Evolutionary conservation across 2,113 vertebrate species (phyloP).

Genomic region (Neoarius graeffei): DNA sequence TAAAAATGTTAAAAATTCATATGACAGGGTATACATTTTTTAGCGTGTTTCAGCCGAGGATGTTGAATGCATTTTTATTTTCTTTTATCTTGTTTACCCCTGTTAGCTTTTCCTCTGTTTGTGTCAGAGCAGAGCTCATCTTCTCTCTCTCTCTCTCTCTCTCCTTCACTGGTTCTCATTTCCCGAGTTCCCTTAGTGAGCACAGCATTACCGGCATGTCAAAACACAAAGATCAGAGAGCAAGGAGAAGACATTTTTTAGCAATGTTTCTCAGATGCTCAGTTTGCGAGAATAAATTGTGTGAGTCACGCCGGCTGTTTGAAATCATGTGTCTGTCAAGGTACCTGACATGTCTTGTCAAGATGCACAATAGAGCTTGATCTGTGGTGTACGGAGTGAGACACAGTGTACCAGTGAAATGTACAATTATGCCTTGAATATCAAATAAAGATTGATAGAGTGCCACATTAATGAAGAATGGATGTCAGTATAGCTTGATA

Average conservation of each 20-base stretch:
- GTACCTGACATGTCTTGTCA: conserved; percentile 55
- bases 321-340: conserved; percentile 38
- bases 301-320: conserved; percentile 43
- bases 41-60: neutral
- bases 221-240: conserved; percentile 33
- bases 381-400: conserved; percentile 50
- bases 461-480: neutral
- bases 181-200: conserved; percentile 29
- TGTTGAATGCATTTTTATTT: neutral
- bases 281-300: conserved; percentile 45
- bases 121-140: neutral
- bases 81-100: neutral
- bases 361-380: conserved; percentile 52
- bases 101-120: neutral
- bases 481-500: conserved; percentile 3
- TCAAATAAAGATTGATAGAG: conserved; percentile 15
- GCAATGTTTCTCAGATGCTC: conserved; percentile 30
- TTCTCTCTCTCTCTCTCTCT: too few relatives aligned
- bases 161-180: neutral
- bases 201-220: conserved; percentile 35
- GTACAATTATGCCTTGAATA: conserved; percentile 45
- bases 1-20: neutral
- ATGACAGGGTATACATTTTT: neutral
- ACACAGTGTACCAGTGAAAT: conserved; percentile 42
- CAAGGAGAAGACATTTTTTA: conserved; percentile 14